Base-by-base conservation (phyloP, 64 coral and sea anemone species). In the Anthopleura sola region DNA sequence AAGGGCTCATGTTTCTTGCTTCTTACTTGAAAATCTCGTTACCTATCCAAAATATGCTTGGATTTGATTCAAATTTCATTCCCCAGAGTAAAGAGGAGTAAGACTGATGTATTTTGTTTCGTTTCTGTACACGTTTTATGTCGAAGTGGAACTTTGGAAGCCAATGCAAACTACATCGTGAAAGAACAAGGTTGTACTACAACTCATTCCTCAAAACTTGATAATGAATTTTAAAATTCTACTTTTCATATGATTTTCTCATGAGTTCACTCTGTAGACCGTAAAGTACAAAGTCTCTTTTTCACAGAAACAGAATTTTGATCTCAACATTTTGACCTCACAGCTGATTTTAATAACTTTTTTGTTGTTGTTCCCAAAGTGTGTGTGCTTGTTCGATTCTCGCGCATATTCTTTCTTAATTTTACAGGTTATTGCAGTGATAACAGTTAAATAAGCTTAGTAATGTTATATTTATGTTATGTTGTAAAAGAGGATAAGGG, bases 1-100 rank as follows among this genome's bases (percentile, higher is more conserved):
- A 71, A 71, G 66, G 31, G 29, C 24, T 71, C 66, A 34, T 71
- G 66, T 71, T 71, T 71, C 66, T 71, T 71, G 26, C 66, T 71
- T 71, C 34, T 12, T 1, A 34, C 9, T 33, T 20, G n/a, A 69
- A 32, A 69, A 32, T 69, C 26, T 69, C 24, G 29, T 69, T 69
- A 69, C 28, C 29, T 71, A 16, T 71, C 9, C 66, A 34, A 15
- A 31, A 13, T 71, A 32, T 71, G 29, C n/a, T 32, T 14, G 13
- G 1, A 32, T 29, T 71, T 71, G 26, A 71, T 33, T 34, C 66
- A 32, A 15, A 34, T 71, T 71, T 71, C 66, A 32, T 32, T 14
- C 15, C 10, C 13, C 31, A 34, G 13, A 3, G 28, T 3, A 33
- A 71, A 71, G 10, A 15, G 34, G 26, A 71, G 31, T 32, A 34